Percentiles rank a stretch among this genome's conserved stretches.
Evolutionary conservation across 2,888 invertebrate species (phyloP).

Genomic region (Panzeria rudis): DNA sequence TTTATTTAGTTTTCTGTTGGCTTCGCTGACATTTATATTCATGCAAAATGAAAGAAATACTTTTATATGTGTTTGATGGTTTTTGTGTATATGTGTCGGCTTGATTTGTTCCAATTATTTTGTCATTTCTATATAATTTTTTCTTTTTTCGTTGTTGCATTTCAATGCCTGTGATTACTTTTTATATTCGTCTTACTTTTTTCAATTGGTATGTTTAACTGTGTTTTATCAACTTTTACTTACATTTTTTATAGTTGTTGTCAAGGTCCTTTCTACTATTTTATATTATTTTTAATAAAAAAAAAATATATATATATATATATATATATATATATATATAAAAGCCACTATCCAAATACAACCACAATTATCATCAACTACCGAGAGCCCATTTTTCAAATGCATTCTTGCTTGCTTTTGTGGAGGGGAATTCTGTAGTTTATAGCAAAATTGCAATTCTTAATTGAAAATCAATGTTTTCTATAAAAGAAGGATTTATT

Average conservation of each 20-base stretch:
- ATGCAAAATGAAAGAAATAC: conserved; percentile 27
- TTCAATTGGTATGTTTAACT: conserved; percentile 30
- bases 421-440: conserved; percentile 9
- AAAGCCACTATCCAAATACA: not conserved
- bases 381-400: conserved; percentile 38
- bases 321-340: too few species aligned
- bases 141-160: conserved; percentile 49
- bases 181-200: conserved; percentile 50
- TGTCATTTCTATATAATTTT: conserved; percentile 59
- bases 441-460: conserved; percentile 20
- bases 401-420: conserved; percentile 11
- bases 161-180: conserved; percentile 56
- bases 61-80: conserved; percentile 26
- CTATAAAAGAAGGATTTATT: not conserved
- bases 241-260: not conserved
- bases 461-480: conserved; percentile 65
- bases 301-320: conserved; percentile 10
- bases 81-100: conserved; percentile 41
- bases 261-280: conserved; percentile 48
- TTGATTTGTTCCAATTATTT: conserved; percentile 72
- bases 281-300: conserved; percentile 28
- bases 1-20: conserved; percentile 18
- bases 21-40: conserved; percentile 26
- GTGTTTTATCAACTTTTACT: conserved; percentile 28
- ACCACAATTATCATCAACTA: conserved; percentile 32